Evolutionary conservation across 92 coral and sea anemone species (phyloP).

Genomic region (Porites evermanni): DNA sequence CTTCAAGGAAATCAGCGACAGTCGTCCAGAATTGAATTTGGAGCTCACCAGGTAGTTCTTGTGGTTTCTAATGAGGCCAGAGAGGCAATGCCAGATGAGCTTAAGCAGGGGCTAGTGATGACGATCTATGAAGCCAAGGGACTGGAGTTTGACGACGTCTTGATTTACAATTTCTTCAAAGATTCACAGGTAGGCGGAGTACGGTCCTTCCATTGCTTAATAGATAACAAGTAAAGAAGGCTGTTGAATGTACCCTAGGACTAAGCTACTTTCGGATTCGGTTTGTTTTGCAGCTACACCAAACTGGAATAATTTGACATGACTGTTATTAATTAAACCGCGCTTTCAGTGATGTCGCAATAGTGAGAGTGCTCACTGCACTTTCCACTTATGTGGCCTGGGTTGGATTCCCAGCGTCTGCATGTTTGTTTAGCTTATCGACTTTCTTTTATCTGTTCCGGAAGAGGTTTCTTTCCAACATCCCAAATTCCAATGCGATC

Average conservation of each 20-base stretch:
- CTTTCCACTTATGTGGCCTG: too few relatives aligned
- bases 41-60: conserved; percentile 94
- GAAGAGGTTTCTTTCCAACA: too few relatives aligned
- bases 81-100: conserved; percentile 86
- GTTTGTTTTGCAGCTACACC: too few relatives aligned
- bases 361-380: too few relatives aligned
- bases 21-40: conserved; percentile 90
- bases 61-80: conserved; percentile 93
- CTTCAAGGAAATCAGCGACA: conserved; percentile 87
- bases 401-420: too few relatives aligned
- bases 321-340: too few relatives aligned
- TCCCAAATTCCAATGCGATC: too few relatives aligned
- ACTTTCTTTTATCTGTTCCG: too few relatives aligned
- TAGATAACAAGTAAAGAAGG: not conserved
- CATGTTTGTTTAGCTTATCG: too few relatives aligned
- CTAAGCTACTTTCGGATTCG: too few relatives aligned
- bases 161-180: conserved; percentile 91
- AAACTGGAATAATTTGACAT: too few relatives aligned
- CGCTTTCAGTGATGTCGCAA: too few relatives aligned
- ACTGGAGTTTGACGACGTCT: conserved; percentile 93
- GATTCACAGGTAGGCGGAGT: conserved; percentile 78
- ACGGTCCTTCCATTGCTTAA: not conserved
- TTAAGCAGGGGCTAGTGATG: conserved; percentile 85
- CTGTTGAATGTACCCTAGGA: not conserved
- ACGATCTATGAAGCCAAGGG: conserved; percentile 97